Percentiles rank a stretch among this genome's conserved stretches.
phyloP scores from a whole-genome alignment of 2,797 vertebrate genomes.

The Crenuchus spilurus region DNA sequence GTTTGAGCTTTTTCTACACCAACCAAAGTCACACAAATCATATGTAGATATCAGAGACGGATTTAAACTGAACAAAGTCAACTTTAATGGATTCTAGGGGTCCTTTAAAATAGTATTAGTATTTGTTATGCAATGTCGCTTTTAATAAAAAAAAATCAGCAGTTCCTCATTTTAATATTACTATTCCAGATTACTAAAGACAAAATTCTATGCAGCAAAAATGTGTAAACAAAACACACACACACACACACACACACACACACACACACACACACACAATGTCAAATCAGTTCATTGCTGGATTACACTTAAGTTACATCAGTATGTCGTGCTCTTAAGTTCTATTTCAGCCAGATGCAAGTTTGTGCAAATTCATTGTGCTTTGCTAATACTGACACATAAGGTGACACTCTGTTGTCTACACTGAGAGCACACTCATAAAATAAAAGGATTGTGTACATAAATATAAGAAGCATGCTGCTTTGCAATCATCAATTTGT shows the following conservation, averaged over 20 bases:
- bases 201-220: background rate
- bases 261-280: background rate
- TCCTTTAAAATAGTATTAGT: too few relatives aligned
- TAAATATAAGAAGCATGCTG: constrained; percentile 51
- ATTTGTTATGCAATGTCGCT: too few relatives aligned
- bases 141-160: too few relatives aligned
- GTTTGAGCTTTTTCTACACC: too few relatives aligned
- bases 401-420: constrained; percentile 15
- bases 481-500: constrained; percentile 43
- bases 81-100: too few relatives aligned
- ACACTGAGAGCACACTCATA: background rate
- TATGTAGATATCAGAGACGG: too few relatives aligned
- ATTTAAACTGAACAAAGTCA: too few relatives aligned
- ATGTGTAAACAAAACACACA: background rate
- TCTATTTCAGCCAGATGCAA: background rate
- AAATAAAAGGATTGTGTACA: constrained; percentile 29
- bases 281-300: background rate
- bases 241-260: background rate
- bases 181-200: too few relatives aligned
- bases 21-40: too few relatives aligned
- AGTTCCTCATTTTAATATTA: too few relatives aligned
- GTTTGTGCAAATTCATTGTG: background rate
- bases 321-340: background rate
- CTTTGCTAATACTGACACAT: constrained; percentile 6
- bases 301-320: constrained; percentile 25